phyloP scores from a whole-genome alignment of 2,888 invertebrate species.

The Tolmerus cingulatus region DNA sequence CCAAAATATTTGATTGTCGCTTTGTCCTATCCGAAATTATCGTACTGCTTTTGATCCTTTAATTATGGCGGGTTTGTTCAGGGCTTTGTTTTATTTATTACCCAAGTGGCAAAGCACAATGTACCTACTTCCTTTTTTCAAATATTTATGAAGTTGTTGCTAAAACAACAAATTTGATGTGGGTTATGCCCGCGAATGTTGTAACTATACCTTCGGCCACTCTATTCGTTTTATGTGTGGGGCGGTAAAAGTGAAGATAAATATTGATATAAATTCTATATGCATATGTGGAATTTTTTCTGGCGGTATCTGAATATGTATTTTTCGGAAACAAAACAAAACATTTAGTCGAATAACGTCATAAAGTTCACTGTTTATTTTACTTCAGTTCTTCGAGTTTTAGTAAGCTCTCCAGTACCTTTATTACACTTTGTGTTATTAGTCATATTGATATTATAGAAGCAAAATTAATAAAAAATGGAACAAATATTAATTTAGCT shows the following conservation, averaged over 20 bases:
- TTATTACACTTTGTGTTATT: too few relatives aligned
- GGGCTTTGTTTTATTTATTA: not conserved
- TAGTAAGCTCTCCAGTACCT: too few relatives aligned
- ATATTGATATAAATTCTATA: not conserved
- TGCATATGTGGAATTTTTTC: not conserved
- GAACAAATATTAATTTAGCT: too few relatives aligned
- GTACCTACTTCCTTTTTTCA: not conserved
- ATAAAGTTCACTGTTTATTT: not conserved
- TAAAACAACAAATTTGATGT: not conserved
- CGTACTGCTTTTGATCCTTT: not conserved
- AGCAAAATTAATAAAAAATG: too few relatives aligned
- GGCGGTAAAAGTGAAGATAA: not conserved
- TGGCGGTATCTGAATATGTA: too few relatives aligned
- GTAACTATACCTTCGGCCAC: not conserved
- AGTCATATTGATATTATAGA: too few relatives aligned
- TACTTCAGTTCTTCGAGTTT: not conserved
- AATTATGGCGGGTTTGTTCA: not conserved
- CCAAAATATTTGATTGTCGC: not conserved
- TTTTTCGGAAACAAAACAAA: not conserved
- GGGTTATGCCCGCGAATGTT: not conserved
- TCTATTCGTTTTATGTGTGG: not conserved
- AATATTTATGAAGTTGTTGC: not conserved
- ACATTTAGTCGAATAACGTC: not conserved
- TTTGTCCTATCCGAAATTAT: not conserved
- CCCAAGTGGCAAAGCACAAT: not conserved